A percentile compares a stretch with the other conserved stretches of the same genome.
Evolutionary conservation across 1,140 invertebrate species (phyloP).

Genomic region (Caenorhabditis elegans): DNA sequence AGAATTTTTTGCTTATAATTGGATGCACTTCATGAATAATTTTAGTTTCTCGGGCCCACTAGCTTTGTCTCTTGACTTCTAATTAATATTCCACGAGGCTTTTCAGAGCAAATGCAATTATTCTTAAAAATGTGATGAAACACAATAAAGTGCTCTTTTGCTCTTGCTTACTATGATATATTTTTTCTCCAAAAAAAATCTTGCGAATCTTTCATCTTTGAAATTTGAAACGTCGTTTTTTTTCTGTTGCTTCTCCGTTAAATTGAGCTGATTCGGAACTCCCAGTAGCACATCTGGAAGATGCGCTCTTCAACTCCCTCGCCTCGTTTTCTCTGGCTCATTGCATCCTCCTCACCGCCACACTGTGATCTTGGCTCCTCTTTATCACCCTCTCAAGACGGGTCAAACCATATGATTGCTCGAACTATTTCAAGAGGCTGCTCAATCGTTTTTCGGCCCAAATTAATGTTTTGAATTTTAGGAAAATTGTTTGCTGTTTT

Average conservation of each 20-base stretch:
- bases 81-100: too few species aligned
- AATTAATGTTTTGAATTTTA: too few species aligned
- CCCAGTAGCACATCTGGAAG: conserved; percentile 15
- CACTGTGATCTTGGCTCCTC: conserved; percentile 17
- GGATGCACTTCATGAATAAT: too few species aligned
- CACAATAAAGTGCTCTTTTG: not conserved
- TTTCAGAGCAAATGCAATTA: too few species aligned
- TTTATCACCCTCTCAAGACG: conserved; percentile 28
- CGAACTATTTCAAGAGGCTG: not conserved
- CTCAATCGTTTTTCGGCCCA: not conserved
- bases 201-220: not conserved
- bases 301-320: not conserved
- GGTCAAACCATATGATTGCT: conserved; percentile 9
- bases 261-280: conserved; percentile 14
- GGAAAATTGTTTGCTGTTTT: too few species aligned
- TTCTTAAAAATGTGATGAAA: too few species aligned
- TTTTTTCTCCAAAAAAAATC: too few species aligned
- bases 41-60: too few species aligned
- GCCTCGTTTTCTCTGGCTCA: not conserved
- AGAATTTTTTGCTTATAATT: too few species aligned
- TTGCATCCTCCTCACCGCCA: not conserved
- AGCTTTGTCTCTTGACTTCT: too few species aligned
- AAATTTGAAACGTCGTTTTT: conserved; percentile 34
- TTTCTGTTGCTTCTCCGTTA: not conserved
- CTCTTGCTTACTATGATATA: not conserved